These are phyloP conservation scores for Gymnobelideus leadbeateri DNA, from an alignment of 2,113 vertebrate genomes.

Conservation along the genomic window DNA sequence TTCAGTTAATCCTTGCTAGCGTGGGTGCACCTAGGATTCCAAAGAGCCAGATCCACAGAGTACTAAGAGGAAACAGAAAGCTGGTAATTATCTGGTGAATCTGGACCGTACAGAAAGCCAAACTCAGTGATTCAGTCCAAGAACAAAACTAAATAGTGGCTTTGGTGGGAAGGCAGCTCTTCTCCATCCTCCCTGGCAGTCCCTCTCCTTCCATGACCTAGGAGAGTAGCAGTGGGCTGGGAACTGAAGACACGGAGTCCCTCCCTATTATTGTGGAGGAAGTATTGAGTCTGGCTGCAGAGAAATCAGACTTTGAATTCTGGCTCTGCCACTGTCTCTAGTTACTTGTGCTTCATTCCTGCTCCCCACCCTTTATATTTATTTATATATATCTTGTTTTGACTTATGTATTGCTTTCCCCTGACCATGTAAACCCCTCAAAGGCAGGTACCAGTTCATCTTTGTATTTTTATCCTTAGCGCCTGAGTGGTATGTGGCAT, in stretches of 20 bases:
- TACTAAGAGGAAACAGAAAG: slow-evolving; percentile 75
- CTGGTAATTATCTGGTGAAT: slow-evolving; percentile 80
- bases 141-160: slow-evolving; percentile 71
- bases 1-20: slow-evolving; percentile 82
- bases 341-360: neutral
- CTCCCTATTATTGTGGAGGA: neutral
- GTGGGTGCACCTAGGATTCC: slow-evolving; percentile 65
- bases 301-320: neutral
- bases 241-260: neutral
- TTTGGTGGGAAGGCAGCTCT: slow-evolving; percentile 65
- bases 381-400: neutral
- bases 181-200: slow-evolving; percentile 57
- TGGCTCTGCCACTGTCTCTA: neutral
- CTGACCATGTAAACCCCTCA: neutral
- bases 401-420: neutral
- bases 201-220: slow-evolving; percentile 22
- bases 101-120: slow-evolving; percentile 80
- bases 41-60: slow-evolving; percentile 70
- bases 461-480: neutral
- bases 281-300: neutral
- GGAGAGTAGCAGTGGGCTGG: neutral
- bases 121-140: slow-evolving; percentile 76
- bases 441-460: neutral
- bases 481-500: neutral
- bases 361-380: neutral